Conservation (phyloP, 1,140 invertebrate species). For the Aphis gossypii region DNA sequence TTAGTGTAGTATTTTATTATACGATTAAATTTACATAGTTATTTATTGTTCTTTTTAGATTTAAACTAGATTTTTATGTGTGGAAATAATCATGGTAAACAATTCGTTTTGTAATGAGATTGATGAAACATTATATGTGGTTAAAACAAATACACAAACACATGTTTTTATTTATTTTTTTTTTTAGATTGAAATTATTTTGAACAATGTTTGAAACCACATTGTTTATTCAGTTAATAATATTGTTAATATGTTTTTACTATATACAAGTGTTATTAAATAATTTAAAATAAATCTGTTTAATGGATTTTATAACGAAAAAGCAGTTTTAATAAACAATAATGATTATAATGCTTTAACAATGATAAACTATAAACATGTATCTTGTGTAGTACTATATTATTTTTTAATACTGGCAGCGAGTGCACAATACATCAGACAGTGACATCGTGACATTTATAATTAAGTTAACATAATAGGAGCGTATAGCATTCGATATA, state of each 20-base stretch:
- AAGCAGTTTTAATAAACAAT: not conserved
- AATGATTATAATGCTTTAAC: not conserved
- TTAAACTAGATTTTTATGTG: not conserved
- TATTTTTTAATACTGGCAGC: not conserved
- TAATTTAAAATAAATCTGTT: not conserved
- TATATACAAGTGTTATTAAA: not conserved
- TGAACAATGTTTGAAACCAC: constrained; percentile 2
- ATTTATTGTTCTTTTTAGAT: not conserved
- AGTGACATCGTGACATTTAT: not conserved
- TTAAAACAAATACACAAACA: not conserved
- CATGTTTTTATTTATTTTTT: not conserved
- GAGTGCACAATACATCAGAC: not conserved
- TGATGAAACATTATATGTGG: not conserved
- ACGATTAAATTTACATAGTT: not conserved
- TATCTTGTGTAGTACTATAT: not conserved
- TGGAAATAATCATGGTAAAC: not conserved
- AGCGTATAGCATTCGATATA: not conserved
- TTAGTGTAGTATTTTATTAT: not conserved
- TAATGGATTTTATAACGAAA: not conserved
- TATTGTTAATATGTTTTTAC: not conserved
- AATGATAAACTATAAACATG: not conserved
- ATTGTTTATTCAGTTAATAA: not conserved
- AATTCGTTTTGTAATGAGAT: constrained; percentile 12
- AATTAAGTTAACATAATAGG: not conserved
- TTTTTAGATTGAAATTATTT: not conserved